Evolutionary conservation across 2,888 invertebrate genomes (phyloP).

Genomic region (Netelia fuscicornis): DNA sequence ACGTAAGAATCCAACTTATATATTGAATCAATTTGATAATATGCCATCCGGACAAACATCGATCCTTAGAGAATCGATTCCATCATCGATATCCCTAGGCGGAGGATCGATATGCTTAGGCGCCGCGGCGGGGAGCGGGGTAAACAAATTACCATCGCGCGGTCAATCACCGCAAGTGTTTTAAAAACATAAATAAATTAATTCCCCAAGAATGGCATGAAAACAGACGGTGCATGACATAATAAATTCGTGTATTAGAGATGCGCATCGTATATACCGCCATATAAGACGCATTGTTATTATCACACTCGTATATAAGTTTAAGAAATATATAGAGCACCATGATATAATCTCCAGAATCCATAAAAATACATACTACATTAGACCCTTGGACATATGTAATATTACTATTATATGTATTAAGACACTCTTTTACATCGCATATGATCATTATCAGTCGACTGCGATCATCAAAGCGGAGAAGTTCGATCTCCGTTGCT

Average conservation of each 20-base stretch:
- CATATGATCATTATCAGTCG: constrained; percentile 35
- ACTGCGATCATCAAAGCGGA: constrained; percentile 22
- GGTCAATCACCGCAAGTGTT: constrained; percentile 3
- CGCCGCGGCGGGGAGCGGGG: too few relatives aligned
- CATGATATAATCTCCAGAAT: neutral
- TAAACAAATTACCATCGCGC: constrained; percentile 21
- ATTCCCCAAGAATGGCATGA: neutral
- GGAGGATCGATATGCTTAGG: too few relatives aligned
- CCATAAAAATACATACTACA: neutral
- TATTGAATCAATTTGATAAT: neutral
- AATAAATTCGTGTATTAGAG: neutral
- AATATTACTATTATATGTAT: neutral
- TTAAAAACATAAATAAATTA: constrained; percentile 15
- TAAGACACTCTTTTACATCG: neutral
- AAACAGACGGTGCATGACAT: neutral
- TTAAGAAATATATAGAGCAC: neutral
- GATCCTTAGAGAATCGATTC: too few relatives aligned
- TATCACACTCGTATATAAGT: neutral
- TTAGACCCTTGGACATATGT: neutral
- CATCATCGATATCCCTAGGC: too few relatives aligned
- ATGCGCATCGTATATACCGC: too few relatives aligned
- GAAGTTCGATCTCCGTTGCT: constrained; percentile 6
- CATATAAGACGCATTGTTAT: too few relatives aligned
- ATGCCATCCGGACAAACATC: too few relatives aligned
- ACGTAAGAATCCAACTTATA: too few relatives aligned